Evolutionary conservation across 1,140 invertebrate species (phyloP).

Genomic region (Steinernema feltiae): DNA sequence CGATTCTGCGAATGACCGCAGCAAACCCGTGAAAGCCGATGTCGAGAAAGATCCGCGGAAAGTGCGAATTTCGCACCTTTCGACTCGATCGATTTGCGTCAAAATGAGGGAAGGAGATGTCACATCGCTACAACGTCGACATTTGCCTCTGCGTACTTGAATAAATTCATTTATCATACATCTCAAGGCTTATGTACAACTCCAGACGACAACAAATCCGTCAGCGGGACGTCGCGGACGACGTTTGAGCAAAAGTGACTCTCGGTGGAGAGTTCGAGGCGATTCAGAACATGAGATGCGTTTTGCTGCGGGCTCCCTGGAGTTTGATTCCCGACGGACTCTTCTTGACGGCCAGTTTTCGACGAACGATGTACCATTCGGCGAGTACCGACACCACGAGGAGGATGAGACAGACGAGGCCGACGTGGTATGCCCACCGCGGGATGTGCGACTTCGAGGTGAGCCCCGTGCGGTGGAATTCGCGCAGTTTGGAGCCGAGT

Average conservation of each 20-base stretch:
- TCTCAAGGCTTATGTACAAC: no score
- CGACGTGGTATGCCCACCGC: conserved; percentile 4
- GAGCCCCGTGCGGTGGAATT: conserved; percentile 9
- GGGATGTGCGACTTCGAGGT: background rate
- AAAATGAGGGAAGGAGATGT: background rate
- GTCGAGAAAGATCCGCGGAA: background rate
- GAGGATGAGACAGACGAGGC: conserved; percentile 1
- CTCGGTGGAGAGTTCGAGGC: background rate
- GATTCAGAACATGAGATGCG: conserved; percentile 17
- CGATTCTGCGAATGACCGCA: background rate
- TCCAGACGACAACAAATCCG: no score
- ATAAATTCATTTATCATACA: no score
- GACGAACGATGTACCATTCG: conserved; percentile 19
- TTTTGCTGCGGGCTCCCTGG: background rate
- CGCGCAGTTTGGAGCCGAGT: conserved; percentile 8
- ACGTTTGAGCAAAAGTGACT: background rate
- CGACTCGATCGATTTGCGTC: background rate
- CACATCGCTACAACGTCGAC: no score
- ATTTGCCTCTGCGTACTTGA: no score
- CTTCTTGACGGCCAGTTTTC: conserved; percentile 14
- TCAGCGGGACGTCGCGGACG: no score
- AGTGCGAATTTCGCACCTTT: background rate
- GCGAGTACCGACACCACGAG: background rate
- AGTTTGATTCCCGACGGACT: conserved; percentile 1
- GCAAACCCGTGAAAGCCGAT: background rate